Evolutionary conservation across 2,797 vertebrate species (phyloP), one percentile per base, ranked within the genome.

Genomic region (Uromys caudimaculatus): DNA sequence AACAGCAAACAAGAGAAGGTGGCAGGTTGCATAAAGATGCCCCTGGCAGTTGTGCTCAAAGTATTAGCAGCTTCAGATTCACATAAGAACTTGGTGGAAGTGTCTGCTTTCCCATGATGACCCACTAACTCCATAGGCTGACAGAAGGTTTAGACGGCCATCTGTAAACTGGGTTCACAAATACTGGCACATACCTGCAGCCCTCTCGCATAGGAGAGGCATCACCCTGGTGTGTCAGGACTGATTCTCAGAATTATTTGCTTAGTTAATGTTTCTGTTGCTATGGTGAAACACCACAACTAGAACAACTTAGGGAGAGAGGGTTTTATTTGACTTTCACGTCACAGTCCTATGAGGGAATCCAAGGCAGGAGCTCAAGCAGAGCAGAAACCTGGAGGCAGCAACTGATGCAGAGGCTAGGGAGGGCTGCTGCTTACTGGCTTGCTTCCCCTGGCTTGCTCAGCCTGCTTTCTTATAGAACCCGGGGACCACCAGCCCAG

Each of bases 141-240:
- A 13, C 21, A 2, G 11, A 11, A 27, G 3, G 16, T 7, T 1
- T 23, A 4, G 1, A 1, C 62, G 6, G 35, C 11, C 2, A 8
- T 64, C 44, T 8, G 3, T 35, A 3, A n/a, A 69, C 14, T 27
- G 6, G 44, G n/a, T 3, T 69, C 64, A 82, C 54, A 21, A 14
- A 38, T 27, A 9, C 7, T 60, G 56, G 24, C 35, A 41, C 27
- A 32, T 0, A 19, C 13, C 24, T 27, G 12, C 2, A 24, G 76
- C 54, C 29, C 8, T 24, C 32, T 73, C 35, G 75, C 32, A 8
- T 12, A 52, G 58, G 38, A 81, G 54, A 78, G 82, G 21, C 35
- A 11, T n/a, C 56, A 19, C 9, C 8, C 64, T 35, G 9, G 9
- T 8, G 4, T 14, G 10, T 78, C 69, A 50, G 12, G 78, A 58